Conservation (phyloP, 1,140 invertebrate genomes). For the Bombus difficillimus region DNA sequence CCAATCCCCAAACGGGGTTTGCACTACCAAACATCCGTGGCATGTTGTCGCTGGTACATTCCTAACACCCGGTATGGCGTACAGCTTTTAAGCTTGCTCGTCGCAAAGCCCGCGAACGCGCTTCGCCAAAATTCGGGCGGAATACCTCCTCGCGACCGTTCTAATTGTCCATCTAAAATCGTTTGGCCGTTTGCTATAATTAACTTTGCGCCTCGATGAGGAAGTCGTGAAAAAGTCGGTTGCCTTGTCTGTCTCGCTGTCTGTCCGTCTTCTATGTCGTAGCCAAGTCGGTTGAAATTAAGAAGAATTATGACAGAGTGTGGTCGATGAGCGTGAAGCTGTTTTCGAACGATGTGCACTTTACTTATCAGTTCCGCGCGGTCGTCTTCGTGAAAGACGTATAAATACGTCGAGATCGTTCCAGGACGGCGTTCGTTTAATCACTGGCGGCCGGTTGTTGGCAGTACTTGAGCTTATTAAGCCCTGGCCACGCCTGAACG, state of each 20-base stretch:
- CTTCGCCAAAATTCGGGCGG: slow-evolving; percentile 39
- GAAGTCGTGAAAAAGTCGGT: background rate
- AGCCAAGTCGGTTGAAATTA: slow-evolving; percentile 3
- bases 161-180: slow-evolving; percentile 43
- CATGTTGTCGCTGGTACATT: slow-evolving; percentile 72
- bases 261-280: background rate
- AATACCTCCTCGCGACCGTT: slow-evolving; percentile 18
- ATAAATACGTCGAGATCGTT: slow-evolving; percentile 39
- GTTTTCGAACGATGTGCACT: background rate
- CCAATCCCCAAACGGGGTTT: slow-evolving; percentile 73
- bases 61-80: slow-evolving; percentile 65
- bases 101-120: slow-evolving; percentile 29
- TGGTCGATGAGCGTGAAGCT: background rate
- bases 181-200: slow-evolving; percentile 19
- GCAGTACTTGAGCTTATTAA: slow-evolving; percentile 54
- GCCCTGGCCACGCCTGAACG: slow-evolving; percentile 49
- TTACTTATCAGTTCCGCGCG: slow-evolving; percentile 12
- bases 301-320: background rate
- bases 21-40: slow-evolving; percentile 76
- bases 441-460: slow-evolving; percentile 18
- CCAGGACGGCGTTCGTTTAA: slow-evolving; percentile 26
- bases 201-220: background rate
- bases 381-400: background rate
- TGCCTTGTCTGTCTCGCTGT: background rate
- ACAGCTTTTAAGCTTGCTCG: slow-evolving; percentile 25